Conservation (phyloP, 2,888 invertebrate genomes). For the Pseudoips prasinana region DNA sequence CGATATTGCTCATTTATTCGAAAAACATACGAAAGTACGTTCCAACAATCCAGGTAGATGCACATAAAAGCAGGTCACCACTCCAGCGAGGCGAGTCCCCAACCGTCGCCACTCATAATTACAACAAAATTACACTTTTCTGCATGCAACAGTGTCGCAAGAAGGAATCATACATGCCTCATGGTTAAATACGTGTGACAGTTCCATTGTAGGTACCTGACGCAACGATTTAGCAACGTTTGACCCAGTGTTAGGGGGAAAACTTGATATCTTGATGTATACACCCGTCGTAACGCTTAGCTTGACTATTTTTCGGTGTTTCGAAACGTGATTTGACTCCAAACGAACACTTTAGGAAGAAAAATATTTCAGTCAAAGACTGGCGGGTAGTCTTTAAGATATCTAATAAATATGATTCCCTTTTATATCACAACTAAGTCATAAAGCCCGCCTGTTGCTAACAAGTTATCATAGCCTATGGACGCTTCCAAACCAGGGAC, state of each 20-base stretch:
- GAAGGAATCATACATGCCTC: slow-evolving; percentile 29
- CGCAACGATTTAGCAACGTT: slow-evolving; percentile 25
- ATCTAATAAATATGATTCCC: too few species aligned
- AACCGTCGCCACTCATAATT: slow-evolving; percentile 26
- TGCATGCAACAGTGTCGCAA: slow-evolving; percentile 29
- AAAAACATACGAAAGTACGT: not conserved
- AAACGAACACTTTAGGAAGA: too few species aligned
- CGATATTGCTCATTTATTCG: too few species aligned
- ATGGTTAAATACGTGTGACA: slow-evolving; percentile 34
- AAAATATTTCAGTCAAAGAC: too few species aligned
- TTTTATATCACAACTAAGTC: too few species aligned
- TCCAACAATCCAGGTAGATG: too few species aligned
- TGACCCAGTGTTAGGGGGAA: slow-evolving; percentile 23
- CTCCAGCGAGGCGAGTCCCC: slow-evolving; percentile 32
- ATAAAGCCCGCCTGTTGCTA: too few species aligned
- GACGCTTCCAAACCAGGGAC: too few species aligned
- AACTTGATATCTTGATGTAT: slow-evolving; percentile 23
- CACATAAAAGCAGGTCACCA: slow-evolving; percentile 25
- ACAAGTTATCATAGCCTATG: too few species aligned
- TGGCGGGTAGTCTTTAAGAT: too few species aligned
- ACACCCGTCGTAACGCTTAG: slow-evolving; percentile 17
- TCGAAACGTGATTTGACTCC: too few species aligned
- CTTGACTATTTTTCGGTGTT: slow-evolving; percentile 8
- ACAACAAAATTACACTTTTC: slow-evolving; percentile 27
- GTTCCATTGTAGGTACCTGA: slow-evolving; percentile 25